Evolutionary conservation across 1,140 invertebrate species (phyloP).

Genomic region (Cyrtorhinus lividipennis): DNA sequence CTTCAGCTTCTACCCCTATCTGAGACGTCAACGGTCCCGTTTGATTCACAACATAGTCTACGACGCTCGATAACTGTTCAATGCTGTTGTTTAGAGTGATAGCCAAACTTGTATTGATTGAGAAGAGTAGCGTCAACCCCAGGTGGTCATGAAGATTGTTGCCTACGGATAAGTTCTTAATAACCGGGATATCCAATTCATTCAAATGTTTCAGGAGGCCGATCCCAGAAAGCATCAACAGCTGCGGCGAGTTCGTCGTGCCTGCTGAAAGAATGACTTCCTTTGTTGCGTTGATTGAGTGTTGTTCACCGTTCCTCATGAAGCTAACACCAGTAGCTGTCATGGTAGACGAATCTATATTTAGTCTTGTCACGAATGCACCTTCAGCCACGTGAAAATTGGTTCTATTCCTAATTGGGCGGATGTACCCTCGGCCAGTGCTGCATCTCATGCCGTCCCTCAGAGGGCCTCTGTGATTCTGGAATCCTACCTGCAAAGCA

Average conservation of each 20-base stretch:
- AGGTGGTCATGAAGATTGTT: slow-evolving; percentile 38
- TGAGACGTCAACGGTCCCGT: slow-evolving; percentile 29
- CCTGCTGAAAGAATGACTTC: slow-evolving; percentile 54
- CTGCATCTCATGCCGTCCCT: slow-evolving; percentile 70
- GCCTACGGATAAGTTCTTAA: slow-evolving; percentile 31
- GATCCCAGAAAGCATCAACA: slow-evolving; percentile 57
- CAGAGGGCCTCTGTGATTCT: slow-evolving; percentile 40
- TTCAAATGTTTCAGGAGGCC: slow-evolving; percentile 23
- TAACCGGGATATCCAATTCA: slow-evolving; percentile 25
- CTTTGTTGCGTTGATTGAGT: slow-evolving; percentile 33
- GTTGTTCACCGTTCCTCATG: neutral
- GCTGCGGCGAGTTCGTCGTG: slow-evolving; percentile 49
- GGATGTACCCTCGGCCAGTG: slow-evolving; percentile 71
- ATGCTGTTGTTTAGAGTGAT: slow-evolving; percentile 29
- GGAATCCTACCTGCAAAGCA: slow-evolving; percentile 51
- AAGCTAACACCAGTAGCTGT: slow-evolving; percentile 21
- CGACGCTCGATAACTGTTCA: slow-evolving; percentile 36
- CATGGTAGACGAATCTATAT: slow-evolving; percentile 37
- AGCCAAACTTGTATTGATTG: slow-evolving; percentile 36
- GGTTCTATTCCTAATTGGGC: slow-evolving; percentile 44
- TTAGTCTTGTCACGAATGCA: slow-evolving; percentile 52
- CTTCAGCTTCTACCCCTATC: neutral
- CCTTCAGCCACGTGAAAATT: slow-evolving; percentile 69
- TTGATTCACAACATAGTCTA: slow-evolving; percentile 40
- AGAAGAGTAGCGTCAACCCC: slow-evolving; percentile 46